phyloP scores from a whole-genome alignment of 2,797 vertebrate species.

The Takifugu ocellatus region DNA sequence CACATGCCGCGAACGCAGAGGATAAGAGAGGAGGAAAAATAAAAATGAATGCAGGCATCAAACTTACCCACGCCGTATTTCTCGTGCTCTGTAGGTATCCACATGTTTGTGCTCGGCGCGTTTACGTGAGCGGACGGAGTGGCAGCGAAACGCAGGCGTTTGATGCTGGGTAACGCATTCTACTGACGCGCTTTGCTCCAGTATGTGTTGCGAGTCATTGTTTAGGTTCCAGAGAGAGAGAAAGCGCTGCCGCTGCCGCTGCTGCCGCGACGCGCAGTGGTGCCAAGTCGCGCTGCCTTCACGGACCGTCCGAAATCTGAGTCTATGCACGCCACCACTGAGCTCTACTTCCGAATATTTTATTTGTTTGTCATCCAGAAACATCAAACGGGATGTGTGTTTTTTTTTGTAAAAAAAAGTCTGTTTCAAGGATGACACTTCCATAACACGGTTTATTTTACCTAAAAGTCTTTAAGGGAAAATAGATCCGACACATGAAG shows the following conservation, averaged over 20 bases:
- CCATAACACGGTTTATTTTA: no score
- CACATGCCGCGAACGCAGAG: constrained; percentile 40
- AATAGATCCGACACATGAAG: no score
- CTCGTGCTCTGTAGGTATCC: constrained; percentile 96
- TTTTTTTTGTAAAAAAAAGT: no score
- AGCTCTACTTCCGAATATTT: no score
- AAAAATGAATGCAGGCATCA: constrained; percentile 24
- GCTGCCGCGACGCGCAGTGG: constrained; percentile 46
- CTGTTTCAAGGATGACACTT: no score
- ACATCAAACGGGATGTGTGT: no score
- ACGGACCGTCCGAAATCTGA: constrained; percentile 23
- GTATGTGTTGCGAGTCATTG: constrained; percentile 81
- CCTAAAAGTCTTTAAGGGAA: no score
- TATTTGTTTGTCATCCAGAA: no score
- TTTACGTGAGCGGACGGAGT: constrained; percentile 52
- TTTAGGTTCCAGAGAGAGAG: constrained; percentile 76
- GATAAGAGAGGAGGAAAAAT: constrained; percentile 16
- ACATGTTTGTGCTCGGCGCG: constrained; percentile 79
- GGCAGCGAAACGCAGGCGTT: constrained; percentile 51
- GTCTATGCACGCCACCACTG: neutral
- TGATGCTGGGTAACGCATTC: constrained; percentile 64
- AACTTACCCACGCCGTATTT: constrained; percentile 99
- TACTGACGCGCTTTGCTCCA: constrained; percentile 64
- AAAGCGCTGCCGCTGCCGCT: constrained; percentile 44
- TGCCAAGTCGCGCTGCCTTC: constrained; percentile 52